Evolutionary conservation across 2,888 invertebrate species (phyloP).

Genomic region (Julus scandinavius): DNA sequence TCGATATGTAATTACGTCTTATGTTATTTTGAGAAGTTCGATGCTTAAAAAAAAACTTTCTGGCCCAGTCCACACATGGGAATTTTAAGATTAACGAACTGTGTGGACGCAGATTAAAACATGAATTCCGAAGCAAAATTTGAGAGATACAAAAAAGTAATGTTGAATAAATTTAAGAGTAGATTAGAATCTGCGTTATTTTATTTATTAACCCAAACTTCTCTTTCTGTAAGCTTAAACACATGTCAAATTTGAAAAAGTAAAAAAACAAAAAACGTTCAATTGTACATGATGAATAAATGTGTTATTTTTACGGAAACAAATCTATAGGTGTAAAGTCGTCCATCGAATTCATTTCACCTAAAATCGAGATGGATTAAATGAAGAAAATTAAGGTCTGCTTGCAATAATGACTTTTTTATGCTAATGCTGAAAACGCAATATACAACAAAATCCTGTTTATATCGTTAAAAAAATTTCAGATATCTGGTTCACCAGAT

Average conservation of each 20-base stretch:
- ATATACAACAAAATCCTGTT: neutral
- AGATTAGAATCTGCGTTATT: neutral
- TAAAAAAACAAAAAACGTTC: constrained; percentile 4
- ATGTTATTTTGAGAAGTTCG: constrained; percentile 21
- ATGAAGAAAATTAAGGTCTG: neutral
- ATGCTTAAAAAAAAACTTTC: neutral
- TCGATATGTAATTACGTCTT: constrained; percentile 37
- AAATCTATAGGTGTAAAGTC: neutral
- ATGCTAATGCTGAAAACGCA: neutral
- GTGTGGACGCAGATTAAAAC: neutral
- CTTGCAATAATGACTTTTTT: neutral
- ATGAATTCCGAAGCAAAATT: neutral
- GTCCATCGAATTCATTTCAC: neutral
- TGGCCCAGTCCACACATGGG: constrained; percentile 11
- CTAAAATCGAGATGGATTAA: neutral
- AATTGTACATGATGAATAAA: neutral
- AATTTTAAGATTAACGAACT: constrained; percentile 9
- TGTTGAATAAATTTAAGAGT: constrained; percentile 3
- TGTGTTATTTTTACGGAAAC: neutral
- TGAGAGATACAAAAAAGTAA: neutral
- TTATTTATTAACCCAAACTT: constrained; percentile 43
- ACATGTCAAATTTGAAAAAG: constrained; percentile 31
- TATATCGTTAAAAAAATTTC: neutral
- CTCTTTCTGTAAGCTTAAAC: constrained; percentile 22
- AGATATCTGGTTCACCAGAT: neutral